These are phyloP conservation scores for Orius laevigatus DNA, from an alignment of 1,140 invertebrate species.

Conservation along the genomic window DNA sequence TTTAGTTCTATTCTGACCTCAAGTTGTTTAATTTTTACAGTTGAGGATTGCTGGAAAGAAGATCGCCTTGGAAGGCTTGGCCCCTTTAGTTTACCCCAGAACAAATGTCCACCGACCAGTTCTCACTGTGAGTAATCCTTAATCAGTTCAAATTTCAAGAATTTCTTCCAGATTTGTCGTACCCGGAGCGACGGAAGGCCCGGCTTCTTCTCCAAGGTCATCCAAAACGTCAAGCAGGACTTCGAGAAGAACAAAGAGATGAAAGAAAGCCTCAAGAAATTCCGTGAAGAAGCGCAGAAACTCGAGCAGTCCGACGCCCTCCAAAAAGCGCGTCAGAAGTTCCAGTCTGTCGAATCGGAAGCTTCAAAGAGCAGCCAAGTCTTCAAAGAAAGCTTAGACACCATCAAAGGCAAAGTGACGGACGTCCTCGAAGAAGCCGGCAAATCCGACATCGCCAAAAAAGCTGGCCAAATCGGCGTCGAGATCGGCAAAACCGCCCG, in stretches of 20 bases:
- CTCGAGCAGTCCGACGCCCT: conserved; percentile 95
- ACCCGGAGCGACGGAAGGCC: conserved; percentile 22
- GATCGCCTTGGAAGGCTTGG: too few relatives aligned
- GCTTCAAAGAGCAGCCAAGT: conserved; percentile 61
- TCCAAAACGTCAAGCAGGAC: conserved; percentile 88
- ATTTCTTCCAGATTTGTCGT: conserved; percentile 6
- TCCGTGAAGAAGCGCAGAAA: conserved; percentile 90
- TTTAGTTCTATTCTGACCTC: too few relatives aligned
- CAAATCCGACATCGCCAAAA: conserved; percentile 88
- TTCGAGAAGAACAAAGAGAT: conserved; percentile 95
- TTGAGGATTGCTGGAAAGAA: too few relatives aligned
- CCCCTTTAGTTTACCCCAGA: too few relatives aligned
- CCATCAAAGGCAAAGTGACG: conserved; percentile 43
- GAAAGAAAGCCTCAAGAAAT: conserved; percentile 94
- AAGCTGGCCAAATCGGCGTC: conserved; percentile 62
- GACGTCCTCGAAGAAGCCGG: conserved; percentile 77
- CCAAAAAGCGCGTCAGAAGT: conserved; percentile 79
- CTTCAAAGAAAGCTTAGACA: conserved; percentile 69
- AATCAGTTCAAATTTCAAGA: too few relatives aligned
- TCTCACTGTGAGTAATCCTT: too few relatives aligned
- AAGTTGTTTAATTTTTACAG: too few relatives aligned
- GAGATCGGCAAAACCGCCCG: conserved; percentile 79
- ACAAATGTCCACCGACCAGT: too few relatives aligned
- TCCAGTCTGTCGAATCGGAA: conserved; percentile 74
- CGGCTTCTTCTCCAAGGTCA: conserved; percentile 71